Base-by-base conservation (phyloP, 1,140 invertebrate genomes). In the Arion vulgaris region DNA sequence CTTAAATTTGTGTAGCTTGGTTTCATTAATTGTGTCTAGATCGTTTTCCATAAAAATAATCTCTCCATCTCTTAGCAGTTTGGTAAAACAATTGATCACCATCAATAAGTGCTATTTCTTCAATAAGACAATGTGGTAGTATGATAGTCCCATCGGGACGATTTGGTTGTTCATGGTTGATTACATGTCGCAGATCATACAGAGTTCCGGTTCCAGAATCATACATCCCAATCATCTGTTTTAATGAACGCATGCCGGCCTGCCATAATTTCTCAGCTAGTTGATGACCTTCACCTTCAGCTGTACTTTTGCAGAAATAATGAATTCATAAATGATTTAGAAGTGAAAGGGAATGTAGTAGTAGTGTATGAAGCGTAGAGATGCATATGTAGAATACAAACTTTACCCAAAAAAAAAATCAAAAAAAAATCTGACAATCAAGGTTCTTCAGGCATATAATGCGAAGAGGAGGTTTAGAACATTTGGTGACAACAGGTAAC, bases 161-260 rank as follows among this genome's bases (percentile, higher is more conserved):
- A 93, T 99, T 99, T 0, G 98, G 98, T 39, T 97, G 95, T 17
- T 95, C 94, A 73, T 92, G 91, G 34, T 98, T 91, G 0, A 96
- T 97, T 87, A 98, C 95, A 92, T 99, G 98, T 13, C 98, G 93
- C 57, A 99, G 93, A 93, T 99, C 98, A 92, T 99, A 99, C 62
- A 96, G 95, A 28, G 98, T 98, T 26, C 97, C 97, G 53, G 96
- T 96, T 5, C 98, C 98, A 32, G 96, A 98, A 91, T 99, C 98
- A 92, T 96, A 99, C 7, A 99, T 93, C 0, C 96, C 95, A 39
- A 99, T 93, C 93, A 99, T 95, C 69, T 94, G 95, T 92, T 98
- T 98, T 17, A 99, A 94, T 0, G 97, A 97, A 19, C 93, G 93
- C 94, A 99, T 95, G 32, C 98, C 98, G 89, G 96, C 95, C 84